These are phyloP conservation scores for Conus betulinus DNA, from an alignment of 1,140 invertebrate genomes.

Conservation along the genomic window DNA sequence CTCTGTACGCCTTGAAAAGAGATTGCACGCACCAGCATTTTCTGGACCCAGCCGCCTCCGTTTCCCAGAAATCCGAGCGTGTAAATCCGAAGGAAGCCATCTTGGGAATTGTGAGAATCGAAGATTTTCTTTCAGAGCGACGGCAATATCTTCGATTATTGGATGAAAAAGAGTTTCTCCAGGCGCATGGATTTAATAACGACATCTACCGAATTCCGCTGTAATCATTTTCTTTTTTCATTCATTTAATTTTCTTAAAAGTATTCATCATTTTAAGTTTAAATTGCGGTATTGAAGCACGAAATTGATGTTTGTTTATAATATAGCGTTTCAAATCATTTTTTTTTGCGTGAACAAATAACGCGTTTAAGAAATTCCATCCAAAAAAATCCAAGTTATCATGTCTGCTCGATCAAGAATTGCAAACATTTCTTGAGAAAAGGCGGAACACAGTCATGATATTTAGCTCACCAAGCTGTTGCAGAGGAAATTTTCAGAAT, in stretches of 20 bases:
- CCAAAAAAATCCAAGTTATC: no score
- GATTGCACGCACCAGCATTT: neutral
- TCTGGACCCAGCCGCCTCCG: neutral
- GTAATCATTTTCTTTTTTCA: neutral
- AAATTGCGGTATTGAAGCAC: neutral
- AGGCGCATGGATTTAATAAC: neutral
- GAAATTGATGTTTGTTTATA: neutral
- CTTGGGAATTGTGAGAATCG: neutral
- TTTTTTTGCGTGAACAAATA: no score
- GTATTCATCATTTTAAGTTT: no score
- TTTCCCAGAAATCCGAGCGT: neutral
- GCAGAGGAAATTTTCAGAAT: no score
- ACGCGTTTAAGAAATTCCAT: no score
- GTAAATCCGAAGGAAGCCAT: neutral
- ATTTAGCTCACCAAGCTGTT: no score
- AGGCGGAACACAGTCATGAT: no score
- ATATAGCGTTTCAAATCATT: neutral
- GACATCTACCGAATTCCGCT: neutral
- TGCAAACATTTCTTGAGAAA: no score
- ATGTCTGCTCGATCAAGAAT: no score
- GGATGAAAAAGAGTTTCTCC: neutral
- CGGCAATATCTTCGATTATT: neutral
- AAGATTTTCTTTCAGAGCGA: neutral
- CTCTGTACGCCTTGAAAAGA: neutral
- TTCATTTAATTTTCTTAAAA: no score